Conservation (phyloP, 2,797 vertebrate genomes). For the Triplophysa yarkandensis region DNA sequence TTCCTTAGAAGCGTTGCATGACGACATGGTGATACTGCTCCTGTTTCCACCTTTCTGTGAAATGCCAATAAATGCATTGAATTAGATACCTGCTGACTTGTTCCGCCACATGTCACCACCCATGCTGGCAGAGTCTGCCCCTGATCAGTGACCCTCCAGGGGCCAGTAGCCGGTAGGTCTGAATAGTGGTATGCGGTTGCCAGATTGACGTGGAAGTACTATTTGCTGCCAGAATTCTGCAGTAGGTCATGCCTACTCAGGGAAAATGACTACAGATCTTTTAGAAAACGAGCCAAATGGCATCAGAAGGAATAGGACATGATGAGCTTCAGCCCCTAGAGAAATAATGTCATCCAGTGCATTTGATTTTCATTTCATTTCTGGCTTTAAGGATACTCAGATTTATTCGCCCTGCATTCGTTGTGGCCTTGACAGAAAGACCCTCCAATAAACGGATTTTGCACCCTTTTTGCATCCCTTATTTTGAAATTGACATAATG, state of each 20-base stretch:
- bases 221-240: slow-evolving; percentile 66
- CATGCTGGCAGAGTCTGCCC: slow-evolving; percentile 24
- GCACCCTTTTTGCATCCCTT: background rate
- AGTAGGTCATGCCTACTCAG: slow-evolving; percentile 67
- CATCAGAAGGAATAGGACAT: slow-evolving; percentile 65
- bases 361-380: slow-evolving; percentile 42
- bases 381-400: slow-evolving; percentile 23
- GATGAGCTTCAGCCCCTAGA: slow-evolving; percentile 53
- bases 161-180: slow-evolving; percentile 30
- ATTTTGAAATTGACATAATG: slow-evolving; percentile 20
- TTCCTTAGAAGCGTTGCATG: background rate
- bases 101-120: slow-evolving; percentile 16
- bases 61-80: slow-evolving; percentile 2
- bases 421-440: background rate
- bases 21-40: background rate
- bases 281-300: slow-evolving; percentile 64
- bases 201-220: slow-evolving; percentile 61
- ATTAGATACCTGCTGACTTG: background rate
- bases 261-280: slow-evolving; percentile 62
- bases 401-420: background rate
- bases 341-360: slow-evolving; percentile 45
- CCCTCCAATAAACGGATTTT: background rate
- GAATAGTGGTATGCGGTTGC: slow-evolving; percentile 32
- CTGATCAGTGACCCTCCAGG: slow-evolving; percentile 28
- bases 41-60: background rate